Evolutionary conservation across 1,140 invertebrate genomes (phyloP), one percentile per base, ranked within the genome.

Genomic region (Lordiphosa mommai): DNA sequence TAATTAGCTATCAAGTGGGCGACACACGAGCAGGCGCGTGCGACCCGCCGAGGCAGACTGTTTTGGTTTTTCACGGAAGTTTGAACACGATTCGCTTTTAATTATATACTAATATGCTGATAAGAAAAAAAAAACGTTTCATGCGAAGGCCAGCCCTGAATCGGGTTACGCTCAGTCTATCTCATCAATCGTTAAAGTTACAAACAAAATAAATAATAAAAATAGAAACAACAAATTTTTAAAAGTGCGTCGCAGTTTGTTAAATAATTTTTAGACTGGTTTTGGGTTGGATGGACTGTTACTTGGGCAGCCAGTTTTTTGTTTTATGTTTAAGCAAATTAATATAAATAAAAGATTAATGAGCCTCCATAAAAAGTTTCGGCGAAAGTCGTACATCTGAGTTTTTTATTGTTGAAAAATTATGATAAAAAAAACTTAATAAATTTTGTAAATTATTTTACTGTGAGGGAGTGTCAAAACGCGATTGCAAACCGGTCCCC

Each of bases 231-330:
- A 29, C 10, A 23, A 6, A 4, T 23, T 23, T 6, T 6, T 23
- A 65, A 70, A 70, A 70, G 61, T 76, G 72, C 72, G 72, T 66
- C 72, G 72, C 61, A 76, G 61, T 36, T 76, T 69, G 23, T 37
- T 30, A 20, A 30, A 33, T 55, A 38, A 38, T 14, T 32, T 64
- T 65, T 51, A 10, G 48, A 70, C 55, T 47, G 55, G 65, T 74
- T 76, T 61, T 23, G 37, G 17, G 29, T 66, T 34, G 43, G 48
- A 57, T 36, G 36, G 63, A 63, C 41, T 58, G 63, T 73, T 68
- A 73, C 63, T 73, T 63, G 30, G 44, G 32, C 27, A 73, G 58
- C 70, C 52, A 52, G 70, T 66, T 63, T 63, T 50, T 59, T 43
- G 5, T 23, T 72, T 56, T 47, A 9, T 10, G 34, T 56, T 51